Evolutionary conservation across 53 echinoderm and acorn worm genomes (phyloP).

Genomic region (Apostichopus leukothele): DNA sequence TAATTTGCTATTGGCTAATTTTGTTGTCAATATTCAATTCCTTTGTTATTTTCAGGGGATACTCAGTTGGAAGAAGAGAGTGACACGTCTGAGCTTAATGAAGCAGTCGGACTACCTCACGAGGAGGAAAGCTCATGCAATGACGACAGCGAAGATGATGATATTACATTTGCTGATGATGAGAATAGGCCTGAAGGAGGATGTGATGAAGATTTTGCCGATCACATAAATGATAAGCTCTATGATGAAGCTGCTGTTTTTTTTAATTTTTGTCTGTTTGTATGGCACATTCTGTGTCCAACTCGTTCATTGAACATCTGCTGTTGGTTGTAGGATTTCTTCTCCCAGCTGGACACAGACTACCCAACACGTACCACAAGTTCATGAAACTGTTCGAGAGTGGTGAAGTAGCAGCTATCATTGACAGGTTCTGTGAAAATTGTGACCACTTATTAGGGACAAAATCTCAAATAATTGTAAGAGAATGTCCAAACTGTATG

Average conservation of each 20-base stretch:
- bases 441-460: constrained; percentile 3
- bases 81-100: too few relatives aligned
- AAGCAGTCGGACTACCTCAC: too few relatives aligned
- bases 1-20: too few relatives aligned
- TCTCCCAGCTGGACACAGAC: constrained; percentile 6
- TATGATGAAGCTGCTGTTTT: constrained; percentile 16
- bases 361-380: background rate
- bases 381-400: constrained; percentile 16
- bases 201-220: background rate
- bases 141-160: too few relatives aligned
- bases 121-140: too few relatives aligned
- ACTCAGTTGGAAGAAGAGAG: too few relatives aligned
- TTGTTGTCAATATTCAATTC: too few relatives aligned
- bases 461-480: background rate
- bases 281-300: constrained; percentile 8
- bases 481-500: constrained; percentile 17
- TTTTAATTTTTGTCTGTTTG: constrained; percentile 12
- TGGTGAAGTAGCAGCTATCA: background rate
- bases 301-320: constrained; percentile 18
- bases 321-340: constrained; percentile 6
- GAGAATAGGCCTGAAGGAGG: background rate
- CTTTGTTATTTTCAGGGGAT: too few relatives aligned
- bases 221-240: background rate
- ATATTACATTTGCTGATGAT: background rate
- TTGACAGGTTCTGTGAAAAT: constrained; percentile 5